Base-by-base conservation (phyloP, 2,797 vertebrate species). In the Neopelma chrysocephalum region DNA sequence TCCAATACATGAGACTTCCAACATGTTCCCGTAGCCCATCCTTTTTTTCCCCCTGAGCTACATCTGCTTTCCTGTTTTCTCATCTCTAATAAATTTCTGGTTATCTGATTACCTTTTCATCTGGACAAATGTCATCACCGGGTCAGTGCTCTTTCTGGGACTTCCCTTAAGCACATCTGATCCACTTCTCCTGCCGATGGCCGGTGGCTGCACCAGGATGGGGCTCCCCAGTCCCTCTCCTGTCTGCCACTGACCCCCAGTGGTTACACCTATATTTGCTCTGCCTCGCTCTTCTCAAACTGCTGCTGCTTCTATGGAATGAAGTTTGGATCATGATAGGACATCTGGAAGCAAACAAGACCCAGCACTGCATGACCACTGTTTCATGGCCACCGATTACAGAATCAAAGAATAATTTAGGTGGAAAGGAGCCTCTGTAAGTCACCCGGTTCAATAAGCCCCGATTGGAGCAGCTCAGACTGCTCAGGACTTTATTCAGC, bases 191-290 rank as follows among this genome's bases (percentile, higher is more conserved):
- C 81, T 22, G 0, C 0, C 2, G 31, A 51, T 11, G 45, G 36
- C 27, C 3, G 3, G 48, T 11, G 66, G 69, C 51, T 29, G 45
- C 66, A n/a, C 32, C 5, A 1, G 6, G 4, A 17, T 2, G 15
- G 80, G 75, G 50, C 62, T 96, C 65, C 62, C 53, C 73, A 42
- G 61, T 48, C 58, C 57, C 96, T 94, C 82, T 79, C 60, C 90
- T 90, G 80, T 94, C 88, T 94, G 73, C 73, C 91, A 96, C 91
- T 96, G 96, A 95, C 96, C 93, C 71, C 96, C 95, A 94, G 96
- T 91, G 96, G 96, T 62, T 93, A 66, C 56, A 84, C 40, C 48
- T 61, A 1, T n/a, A 50, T 43, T 90, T 91, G 58, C 65, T 94
- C 77, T 58, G 13, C n/a, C 72, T 65, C 51, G 2, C 32, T n/a